phyloP scores from a whole-genome alignment of 2,888 invertebrate species.

The Branchinecta sandiegonensis region DNA sequence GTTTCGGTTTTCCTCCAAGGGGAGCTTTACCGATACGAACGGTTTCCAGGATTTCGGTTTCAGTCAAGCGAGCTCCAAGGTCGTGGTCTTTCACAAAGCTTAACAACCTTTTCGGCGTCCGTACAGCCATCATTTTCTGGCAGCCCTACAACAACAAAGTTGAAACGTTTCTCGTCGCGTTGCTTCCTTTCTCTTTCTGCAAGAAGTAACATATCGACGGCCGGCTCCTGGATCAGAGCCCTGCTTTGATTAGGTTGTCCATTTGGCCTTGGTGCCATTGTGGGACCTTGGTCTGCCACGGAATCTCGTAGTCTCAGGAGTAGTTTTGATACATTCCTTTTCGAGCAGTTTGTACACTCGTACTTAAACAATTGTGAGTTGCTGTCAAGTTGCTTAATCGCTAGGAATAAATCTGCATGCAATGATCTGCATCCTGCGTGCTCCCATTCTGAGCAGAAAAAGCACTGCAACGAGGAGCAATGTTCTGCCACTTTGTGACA shows the following conservation, averaged over 20 bases:
- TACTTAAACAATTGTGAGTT: too few relatives aligned
- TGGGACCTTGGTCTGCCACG: slow-evolving; percentile 7
- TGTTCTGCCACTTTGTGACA: slow-evolving; percentile 14
- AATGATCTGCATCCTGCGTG: slow-evolving; percentile 5
- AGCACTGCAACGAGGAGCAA: slow-evolving; percentile 11
- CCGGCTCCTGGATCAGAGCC: slow-evolving; percentile 11
- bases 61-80: slow-evolving; percentile 11
- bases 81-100: slow-evolving; percentile 1
- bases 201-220: not conserved
- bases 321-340: too few relatives aligned
- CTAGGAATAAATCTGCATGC: slow-evolving; percentile 9
- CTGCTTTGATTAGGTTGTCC: slow-evolving; percentile 8
- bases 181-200: not conserved
- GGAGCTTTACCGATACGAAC: too few relatives aligned
- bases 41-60: too few relatives aligned
- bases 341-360: too few relatives aligned
- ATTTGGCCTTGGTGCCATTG: slow-evolving; percentile 14
- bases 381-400: not conserved
- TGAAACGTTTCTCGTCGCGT: slow-evolving; percentile 11
- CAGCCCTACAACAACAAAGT: slow-evolving; percentile 14
- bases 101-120: not conserved
- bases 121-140: slow-evolving; percentile 14
- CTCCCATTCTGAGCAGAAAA: slow-evolving; percentile 9
- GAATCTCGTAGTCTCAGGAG: slow-evolving; percentile 14
- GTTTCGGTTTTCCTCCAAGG: too few relatives aligned